Evolutionary conservation across 2,888 invertebrate genomes (phyloP), one percentile per base, ranked within the genome.

Genomic region (Aleiodes alternator): DNA sequence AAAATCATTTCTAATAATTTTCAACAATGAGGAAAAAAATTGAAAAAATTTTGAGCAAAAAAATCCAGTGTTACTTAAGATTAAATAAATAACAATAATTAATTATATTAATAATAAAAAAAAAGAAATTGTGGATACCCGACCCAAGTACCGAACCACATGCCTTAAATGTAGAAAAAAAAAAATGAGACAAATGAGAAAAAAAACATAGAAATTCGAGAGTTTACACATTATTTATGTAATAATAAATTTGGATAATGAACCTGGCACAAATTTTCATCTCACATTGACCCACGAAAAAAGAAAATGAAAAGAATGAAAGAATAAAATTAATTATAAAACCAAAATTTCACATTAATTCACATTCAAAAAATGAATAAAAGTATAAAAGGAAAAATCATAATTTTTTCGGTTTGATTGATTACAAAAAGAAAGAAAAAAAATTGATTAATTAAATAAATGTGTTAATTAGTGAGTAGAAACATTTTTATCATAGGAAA

Each of bases 61-160:
- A 8, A n/a, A 59, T 59, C 34, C 59, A 61, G 38, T 16, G 43
- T 16, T 7, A 64, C 23, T 11, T 64, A 14, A 64, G 34, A 43
- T 43, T 1, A 43, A 43, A 43, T 43, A 48, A 48, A 64, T 64
- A 48, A 64, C 38, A 12, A 59, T n/a, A 34, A 64, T 16, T 61
- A 61, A 61, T 64, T 38, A 64, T 43, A 64, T 38, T 64, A 64
- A 29, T 64, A 8, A 43, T 64, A 31, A 56, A 51, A 73, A 53
- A 61, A 75, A 66, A 68, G 64, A 59, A 76, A 71, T 68, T 76
- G 70, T 77, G 73, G 72, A 78, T 72, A 79, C 76, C 80, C 79
- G 76, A 80, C 80, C 82, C 81, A 81, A 83, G 81, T 82, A 81
- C 83, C 80, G 79, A 84, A 83, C 83, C 82, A 82, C 81, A 83